phyloP scores from a whole-genome alignment of 2,888 invertebrate genomes.

The Poecilus cupreus region DNA sequence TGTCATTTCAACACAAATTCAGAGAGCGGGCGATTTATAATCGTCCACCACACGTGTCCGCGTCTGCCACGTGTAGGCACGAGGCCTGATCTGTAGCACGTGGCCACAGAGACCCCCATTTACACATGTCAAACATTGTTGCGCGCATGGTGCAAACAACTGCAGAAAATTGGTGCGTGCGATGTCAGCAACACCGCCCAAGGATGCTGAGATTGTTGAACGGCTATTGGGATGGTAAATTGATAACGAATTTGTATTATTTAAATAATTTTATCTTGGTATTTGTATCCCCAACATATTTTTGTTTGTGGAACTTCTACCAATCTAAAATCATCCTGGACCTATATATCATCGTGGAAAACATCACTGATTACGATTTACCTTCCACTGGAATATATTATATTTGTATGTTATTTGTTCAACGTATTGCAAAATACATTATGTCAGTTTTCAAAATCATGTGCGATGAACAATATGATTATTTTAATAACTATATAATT shows the following conservation, averaged over 20 bases:
- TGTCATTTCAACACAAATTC: constrained; percentile 40
- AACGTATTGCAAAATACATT: too few relatives aligned
- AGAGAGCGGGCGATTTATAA: constrained; percentile 43
- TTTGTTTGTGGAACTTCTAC: too few relatives aligned
- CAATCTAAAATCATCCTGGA: too few relatives aligned
- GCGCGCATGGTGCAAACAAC: constrained; percentile 37
- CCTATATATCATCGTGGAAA: too few relatives aligned
- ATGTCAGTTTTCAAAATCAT: too few relatives aligned
- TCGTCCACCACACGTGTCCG: background rate
- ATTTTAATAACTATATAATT: too few relatives aligned
- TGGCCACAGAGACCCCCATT: constrained; percentile 67
- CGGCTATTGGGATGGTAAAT: background rate
- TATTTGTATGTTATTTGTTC: too few relatives aligned
- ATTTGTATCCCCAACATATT: too few relatives aligned
- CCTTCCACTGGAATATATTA: too few relatives aligned
- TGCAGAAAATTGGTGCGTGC: constrained; percentile 44
- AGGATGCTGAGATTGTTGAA: background rate
- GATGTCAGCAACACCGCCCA: background rate
- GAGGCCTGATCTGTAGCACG: constrained; percentile 62
- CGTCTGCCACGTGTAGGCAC: constrained; percentile 43
- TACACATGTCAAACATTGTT: constrained; percentile 72
- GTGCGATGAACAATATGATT: too few relatives aligned
- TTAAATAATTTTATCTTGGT: background rate
- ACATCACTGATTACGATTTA: too few relatives aligned
- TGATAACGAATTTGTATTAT: background rate